phyloP scores from a whole-genome alignment of 2,797 vertebrate genomes.

The Rhynchotus rufescens region DNA sequence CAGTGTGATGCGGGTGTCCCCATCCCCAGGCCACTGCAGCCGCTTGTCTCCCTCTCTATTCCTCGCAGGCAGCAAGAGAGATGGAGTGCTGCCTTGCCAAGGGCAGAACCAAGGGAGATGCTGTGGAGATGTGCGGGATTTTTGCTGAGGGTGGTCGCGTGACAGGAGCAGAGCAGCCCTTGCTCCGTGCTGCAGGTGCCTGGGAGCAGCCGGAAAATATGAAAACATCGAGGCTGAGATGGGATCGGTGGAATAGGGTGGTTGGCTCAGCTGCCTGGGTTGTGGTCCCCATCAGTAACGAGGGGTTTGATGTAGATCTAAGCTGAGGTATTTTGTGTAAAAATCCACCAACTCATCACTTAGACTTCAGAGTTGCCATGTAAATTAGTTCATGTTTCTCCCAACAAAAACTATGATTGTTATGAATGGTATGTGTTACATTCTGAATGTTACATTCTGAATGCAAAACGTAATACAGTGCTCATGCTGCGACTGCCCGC shows the following conservation, averaged over 20 bases:
- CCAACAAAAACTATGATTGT: not conserved
- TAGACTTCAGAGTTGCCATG: not conserved
- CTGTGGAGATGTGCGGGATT: not conserved
- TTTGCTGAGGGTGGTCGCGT: not conserved
- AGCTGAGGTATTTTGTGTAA: not conserved
- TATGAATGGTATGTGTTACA: not conserved
- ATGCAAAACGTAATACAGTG: not conserved
- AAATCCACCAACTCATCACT: not conserved
- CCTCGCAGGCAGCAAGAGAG: not conserved
- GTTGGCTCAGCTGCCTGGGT: not conserved
- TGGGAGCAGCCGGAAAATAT: not conserved
- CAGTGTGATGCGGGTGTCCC: constrained; percentile 59
- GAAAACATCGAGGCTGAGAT: not conserved
- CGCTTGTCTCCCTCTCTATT: not conserved
- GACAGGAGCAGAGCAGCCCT: not conserved
- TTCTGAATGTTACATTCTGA: too few relatives aligned
- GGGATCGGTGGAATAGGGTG: not conserved
- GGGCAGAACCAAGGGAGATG: not conserved
- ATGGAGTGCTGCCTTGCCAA: not conserved
- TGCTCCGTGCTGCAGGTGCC: not conserved
- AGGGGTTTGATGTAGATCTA: not conserved
- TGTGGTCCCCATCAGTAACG: not conserved
- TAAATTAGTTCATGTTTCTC: not conserved
- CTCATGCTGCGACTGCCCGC: not conserved
- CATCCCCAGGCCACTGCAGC: constrained; percentile 31